Evolutionary conservation across 2,113 vertebrate genomes (phyloP).

Genomic region (Gopherus flavomarginatus): DNA sequence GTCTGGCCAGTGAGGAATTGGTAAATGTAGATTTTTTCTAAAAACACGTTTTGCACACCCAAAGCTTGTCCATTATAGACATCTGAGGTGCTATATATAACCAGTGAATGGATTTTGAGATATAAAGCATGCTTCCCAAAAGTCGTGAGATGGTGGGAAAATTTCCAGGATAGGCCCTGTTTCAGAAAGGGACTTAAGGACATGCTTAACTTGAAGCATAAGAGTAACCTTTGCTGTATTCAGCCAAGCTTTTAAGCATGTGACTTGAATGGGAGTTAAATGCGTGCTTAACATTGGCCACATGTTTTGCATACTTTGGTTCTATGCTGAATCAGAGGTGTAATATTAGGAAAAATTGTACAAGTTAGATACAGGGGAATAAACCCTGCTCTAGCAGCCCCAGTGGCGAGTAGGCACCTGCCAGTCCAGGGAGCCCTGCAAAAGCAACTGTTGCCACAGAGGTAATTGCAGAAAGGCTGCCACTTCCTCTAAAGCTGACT

Average conservation of each 20-base stretch:
- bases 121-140: not conserved
- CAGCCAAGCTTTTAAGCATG: not conserved
- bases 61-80: not conserved
- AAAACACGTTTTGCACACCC: not conserved
- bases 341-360: not conserved
- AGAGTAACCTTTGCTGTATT: constrained; percentile 4
- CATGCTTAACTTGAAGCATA: fast-evolving
- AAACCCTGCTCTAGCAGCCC: not conserved
- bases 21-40: not conserved
- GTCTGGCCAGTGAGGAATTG: not conserved
- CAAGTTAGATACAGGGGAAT: not conserved
- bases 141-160: not conserved
- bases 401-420: not conserved
- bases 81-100: not conserved
- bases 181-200: constrained; percentile 5
- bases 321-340: not conserved
- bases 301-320: not conserved
- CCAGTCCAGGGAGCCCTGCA: not conserved
- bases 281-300: not conserved
- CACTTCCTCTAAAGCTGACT: not conserved
- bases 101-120: not conserved
- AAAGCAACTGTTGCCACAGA: not conserved
- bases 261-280: not conserved
- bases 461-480: not conserved
- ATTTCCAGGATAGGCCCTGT: not conserved